Base-by-base conservation (phyloP, 2,888 invertebrate species). In the Adelognathus sp. region DNA sequence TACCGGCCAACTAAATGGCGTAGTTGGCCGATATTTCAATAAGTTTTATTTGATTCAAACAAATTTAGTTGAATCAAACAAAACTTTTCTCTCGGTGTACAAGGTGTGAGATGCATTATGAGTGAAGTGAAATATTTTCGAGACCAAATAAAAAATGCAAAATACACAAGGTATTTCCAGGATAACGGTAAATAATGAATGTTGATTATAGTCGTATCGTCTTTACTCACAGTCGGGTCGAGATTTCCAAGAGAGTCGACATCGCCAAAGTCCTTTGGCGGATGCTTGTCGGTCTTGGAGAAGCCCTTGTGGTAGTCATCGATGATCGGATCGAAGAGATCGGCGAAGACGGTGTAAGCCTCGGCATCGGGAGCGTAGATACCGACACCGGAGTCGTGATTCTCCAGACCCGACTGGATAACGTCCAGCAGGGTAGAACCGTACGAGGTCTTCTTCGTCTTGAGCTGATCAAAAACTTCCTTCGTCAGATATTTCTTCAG, bases 311-410 rank as follows among this genome's bases (percentile, higher is more conserved):
- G 98, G 94, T 98, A 98, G 92, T 98, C 98, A 92, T 98, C 98
- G 92, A 99, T 99, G 94, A 99, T 97, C 92, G 98, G 98, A 93
- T 99, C 98, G 92, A 99, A 99, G 85, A 99, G 94, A 74, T 97
- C 97, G 82, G 97, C 94, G 92, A 99, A 99, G 72, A 96, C 94
- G 86, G 96, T 95, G 94, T 99, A 99, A 71, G 98, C 92, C 92
- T 99, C 98, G 82, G 98, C 98, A 92, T 99, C 99, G 78, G 98
- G 98, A 76, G 99, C 99, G 92, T 99, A 99, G 93, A 99, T 97
- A 91, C 99, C 98, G 82, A 98, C 97, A 88, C 98, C 98, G 83
- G 98, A 98, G 93, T 99, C 98, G 92, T 96, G 95, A 92, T 99
- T 99, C 93, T 98, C 98, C 90, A 98, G 93, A 92, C 98, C 99